Evolutionary conservation across 2,113 vertebrate genomes (phyloP).

Genomic region (Hemichromis elongatus): DNA sequence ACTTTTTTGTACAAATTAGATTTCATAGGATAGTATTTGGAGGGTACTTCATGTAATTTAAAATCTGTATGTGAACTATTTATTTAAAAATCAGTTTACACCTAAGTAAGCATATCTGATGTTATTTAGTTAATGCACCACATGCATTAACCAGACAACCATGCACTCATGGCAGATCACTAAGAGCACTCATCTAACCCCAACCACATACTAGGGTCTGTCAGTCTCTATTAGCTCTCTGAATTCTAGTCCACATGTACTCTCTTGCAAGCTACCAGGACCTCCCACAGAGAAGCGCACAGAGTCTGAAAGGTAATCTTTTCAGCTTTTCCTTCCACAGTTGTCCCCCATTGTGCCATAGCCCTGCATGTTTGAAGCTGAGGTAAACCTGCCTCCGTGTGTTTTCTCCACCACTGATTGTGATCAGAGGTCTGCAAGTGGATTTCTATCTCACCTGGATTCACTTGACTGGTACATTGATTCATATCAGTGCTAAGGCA

Average conservation of each 20-base stretch:
- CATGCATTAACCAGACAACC: background rate
- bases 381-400: conserved; percentile 36
- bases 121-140: background rate
- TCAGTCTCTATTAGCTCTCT: conserved; percentile 37
- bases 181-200: background rate
- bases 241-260: conserved; percentile 23
- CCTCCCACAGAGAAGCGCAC: conserved; percentile 30
- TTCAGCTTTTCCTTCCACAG: conserved; percentile 32
- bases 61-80: background rate
- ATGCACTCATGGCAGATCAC: conserved; percentile 1
- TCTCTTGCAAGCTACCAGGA: conserved; percentile 10
- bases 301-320: conserved; percentile 55
- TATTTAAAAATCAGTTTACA: background rate
- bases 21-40: background rate
- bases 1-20: background rate
- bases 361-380: conserved; percentile 34
- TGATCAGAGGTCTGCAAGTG: conserved; percentile 60
- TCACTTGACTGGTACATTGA: conserved; percentile 62
- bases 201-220: conserved; percentile 22
- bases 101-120: background rate
- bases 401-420: conserved; percentile 40
- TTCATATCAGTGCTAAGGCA: conserved; percentile 30
- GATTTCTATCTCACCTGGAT: conserved; percentile 62
- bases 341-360: conserved; percentile 37
- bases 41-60: background rate